phyloP scores from a whole-genome alignment of 2,113 vertebrate genomes.

The Tragelaphus buxtoni region DNA sequence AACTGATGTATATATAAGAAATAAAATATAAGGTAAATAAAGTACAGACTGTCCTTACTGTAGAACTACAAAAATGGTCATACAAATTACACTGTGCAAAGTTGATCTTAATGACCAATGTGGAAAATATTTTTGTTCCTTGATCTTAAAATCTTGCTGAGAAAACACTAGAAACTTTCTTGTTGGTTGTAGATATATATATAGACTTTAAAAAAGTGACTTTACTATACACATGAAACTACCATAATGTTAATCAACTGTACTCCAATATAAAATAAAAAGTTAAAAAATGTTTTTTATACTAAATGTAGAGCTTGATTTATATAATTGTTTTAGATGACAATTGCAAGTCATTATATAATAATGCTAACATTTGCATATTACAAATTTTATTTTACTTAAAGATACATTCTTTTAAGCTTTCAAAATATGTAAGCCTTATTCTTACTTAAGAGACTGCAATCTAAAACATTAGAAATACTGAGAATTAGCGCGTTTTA shows the following conservation, averaged over 20 bases:
- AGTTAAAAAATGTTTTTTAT: not conserved
- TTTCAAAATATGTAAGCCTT: not conserved
- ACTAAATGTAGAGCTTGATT: not conserved
- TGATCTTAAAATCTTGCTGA: not conserved
- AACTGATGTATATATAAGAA: not conserved
- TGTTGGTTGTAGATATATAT: not conserved
- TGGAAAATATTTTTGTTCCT: not conserved
- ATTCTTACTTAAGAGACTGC: not conserved
- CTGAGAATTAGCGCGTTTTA: not conserved
- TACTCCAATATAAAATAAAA: not conserved
- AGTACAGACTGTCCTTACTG: not conserved
- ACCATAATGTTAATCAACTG: not conserved
- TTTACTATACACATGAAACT: not conserved
- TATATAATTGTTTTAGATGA: not conserved
- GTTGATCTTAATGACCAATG: not conserved
- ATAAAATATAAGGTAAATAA: not conserved
- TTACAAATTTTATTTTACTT: not conserved
- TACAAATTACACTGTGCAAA: not conserved
- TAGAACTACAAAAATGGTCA: not conserved
- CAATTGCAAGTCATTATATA: not conserved
- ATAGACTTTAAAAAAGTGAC: not conserved
- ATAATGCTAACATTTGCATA: not conserved
- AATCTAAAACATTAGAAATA: not conserved
- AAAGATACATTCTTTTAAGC: not conserved
- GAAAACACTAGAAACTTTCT: not conserved